Percentiles rank a stretch among this genome's conserved stretches.
These are phyloP conservation scores for Sebastes nivosus DNA, from an alignment of 2,797 vertebrate genomes.

Conservation along the genomic window DNA sequence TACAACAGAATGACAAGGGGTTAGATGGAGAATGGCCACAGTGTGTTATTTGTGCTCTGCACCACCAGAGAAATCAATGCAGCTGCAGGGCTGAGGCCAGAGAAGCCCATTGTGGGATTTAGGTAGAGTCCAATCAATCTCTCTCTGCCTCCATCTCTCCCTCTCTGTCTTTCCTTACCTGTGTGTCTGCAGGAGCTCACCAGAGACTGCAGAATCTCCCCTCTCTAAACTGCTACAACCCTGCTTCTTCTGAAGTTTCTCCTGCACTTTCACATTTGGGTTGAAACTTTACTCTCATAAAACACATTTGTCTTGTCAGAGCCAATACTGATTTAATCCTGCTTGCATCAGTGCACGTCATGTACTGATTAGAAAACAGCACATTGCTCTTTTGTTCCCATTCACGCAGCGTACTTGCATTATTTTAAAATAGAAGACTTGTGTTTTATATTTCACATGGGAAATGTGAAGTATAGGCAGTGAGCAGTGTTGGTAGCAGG, in stretches of 20 bases:
- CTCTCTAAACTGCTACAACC: constrained; percentile 22
- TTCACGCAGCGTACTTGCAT: not conserved
- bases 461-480: constrained; percentile 1
- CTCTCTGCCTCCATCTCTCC: constrained; percentile 44
- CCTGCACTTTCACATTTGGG: constrained; percentile 18
- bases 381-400: not conserved
- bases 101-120: constrained; percentile 67
- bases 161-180: constrained; percentile 45
- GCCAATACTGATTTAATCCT: constrained; percentile 28
- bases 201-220: constrained; percentile 49
- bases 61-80: constrained; percentile 77
- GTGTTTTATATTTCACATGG: constrained; percentile 3
- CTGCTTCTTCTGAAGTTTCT: constrained; percentile 50
- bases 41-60: constrained; percentile 72
- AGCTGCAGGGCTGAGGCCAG: constrained; percentile 68
- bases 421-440: constrained; percentile 22
- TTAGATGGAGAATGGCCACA: constrained; percentile 29
- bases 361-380: constrained; percentile 8
- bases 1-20: constrained; percentile 32
- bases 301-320: constrained; percentile 48
- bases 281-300: constrained; percentile 33
- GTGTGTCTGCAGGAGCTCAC: constrained; percentile 50
- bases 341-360: constrained; percentile 8
- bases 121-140: constrained; percentile 75
- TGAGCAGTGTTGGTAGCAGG: constrained; percentile 1